Evolutionary conservation across 2,113 vertebrate genomes (phyloP).

Genomic region (Furnarius figulus): DNA sequence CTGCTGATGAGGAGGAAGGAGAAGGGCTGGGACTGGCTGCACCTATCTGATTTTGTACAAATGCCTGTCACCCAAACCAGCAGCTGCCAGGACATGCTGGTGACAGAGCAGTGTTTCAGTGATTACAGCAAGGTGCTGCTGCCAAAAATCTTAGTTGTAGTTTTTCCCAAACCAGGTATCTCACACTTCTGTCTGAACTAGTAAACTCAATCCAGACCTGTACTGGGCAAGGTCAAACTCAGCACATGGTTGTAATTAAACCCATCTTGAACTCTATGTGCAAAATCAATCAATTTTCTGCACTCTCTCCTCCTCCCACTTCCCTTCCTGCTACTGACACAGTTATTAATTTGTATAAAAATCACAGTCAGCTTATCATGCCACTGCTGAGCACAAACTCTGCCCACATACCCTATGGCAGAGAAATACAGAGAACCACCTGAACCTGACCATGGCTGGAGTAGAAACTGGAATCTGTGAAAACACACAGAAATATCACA

Average conservation of each 20-base stretch:
- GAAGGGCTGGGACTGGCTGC: neutral
- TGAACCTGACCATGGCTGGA: neutral
- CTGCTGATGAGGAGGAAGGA: neutral
- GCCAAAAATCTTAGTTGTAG: rapidly evolving
- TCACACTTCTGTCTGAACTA: neutral
- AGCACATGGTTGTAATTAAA: neutral
- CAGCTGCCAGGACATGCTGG: rapidly evolving
- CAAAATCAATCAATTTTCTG: neutral
- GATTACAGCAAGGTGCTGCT: neutral
- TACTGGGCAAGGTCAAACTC: neutral
- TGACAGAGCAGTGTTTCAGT: neutral
- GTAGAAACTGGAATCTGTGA: neutral
- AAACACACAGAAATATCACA: neutral
- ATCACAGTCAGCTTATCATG: rapidly evolving
- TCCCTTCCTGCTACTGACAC: neutral
- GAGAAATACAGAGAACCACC: neutral
- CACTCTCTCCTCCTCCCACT: neutral
- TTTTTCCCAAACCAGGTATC: neutral
- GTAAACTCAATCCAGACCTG: neutral
- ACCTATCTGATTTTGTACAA: neutral
- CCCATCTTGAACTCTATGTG: neutral
- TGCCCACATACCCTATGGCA: neutral
- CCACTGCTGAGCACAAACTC: neutral
- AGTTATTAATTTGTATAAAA: neutral
- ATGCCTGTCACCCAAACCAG: neutral